Evolutionary conservation across 1,140 invertebrate genomes (phyloP), one percentile per base, ranked within the genome.

Genomic region (Orchestia grillus): DNA sequence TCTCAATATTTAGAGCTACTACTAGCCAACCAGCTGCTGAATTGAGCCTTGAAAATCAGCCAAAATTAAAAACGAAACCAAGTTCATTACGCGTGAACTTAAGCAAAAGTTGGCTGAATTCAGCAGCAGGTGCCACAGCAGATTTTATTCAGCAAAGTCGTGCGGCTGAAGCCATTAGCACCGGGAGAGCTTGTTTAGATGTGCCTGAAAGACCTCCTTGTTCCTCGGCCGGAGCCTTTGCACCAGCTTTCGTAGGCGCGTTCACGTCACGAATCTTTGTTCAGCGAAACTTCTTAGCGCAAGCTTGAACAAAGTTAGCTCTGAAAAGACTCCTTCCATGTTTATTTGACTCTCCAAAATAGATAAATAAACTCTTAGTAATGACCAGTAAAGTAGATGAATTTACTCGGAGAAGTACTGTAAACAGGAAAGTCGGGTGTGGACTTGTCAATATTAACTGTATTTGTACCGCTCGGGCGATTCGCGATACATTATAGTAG

Each of bases 61-160:
- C n/a, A n/a, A n/a, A n/a, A n/a, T n/a, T n/a, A n/a, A n/a, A n/a
- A 53, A 53, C 36, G 62, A 23, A 77, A 77, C 36, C 28, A 77
- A 36, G 36, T 19, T n/a, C 47, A 19, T 19, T 77, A 28, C 15
- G 1, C 28, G 28, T 77, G 62, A 36, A 77, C 11, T 77, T 77
- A 77, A 23, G 62, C 62, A 77, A 77, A 77, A 77, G 1, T 77
- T 77, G 11, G 28, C 62, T 77, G 62, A 77, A 77, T 77, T 77
- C 88, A 90, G 28, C 88, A 90, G 43, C 88, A 90, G 88, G 88
- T 90, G 88, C 41, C 88, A 90, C n/a, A 41, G 88, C 15, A 28
- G 43, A 36, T 90, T 90, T 90, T 42, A 41, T 90, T 44, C 88
- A 42, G 43, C 43, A 90, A 90, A 44, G 43, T 41, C 88, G 88